Evolutionary conservation across 2,888 invertebrate genomes (phyloP).

Genomic region (Drosophila sordidula): DNA sequence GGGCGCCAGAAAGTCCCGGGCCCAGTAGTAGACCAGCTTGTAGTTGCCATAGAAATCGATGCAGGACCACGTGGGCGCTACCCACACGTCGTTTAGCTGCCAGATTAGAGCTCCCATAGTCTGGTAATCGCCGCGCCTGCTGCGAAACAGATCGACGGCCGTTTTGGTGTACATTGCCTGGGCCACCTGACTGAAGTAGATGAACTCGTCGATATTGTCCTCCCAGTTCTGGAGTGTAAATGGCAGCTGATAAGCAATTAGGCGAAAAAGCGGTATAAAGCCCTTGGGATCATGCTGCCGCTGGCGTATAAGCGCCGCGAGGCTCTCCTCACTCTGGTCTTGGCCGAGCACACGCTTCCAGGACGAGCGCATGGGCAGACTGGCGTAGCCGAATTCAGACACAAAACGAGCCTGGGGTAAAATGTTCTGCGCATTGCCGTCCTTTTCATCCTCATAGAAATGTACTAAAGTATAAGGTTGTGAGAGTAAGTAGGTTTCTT

Average conservation of each 20-base stretch:
- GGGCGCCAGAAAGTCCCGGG: slow-evolving; percentile 92
- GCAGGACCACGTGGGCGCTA: slow-evolving; percentile 97
- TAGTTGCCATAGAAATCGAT: slow-evolving; percentile 88
- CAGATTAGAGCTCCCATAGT: slow-evolving; percentile 99
- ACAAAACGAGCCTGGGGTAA: slow-evolving; percentile 94
- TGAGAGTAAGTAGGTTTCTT: too few species aligned
- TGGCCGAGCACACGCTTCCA: slow-evolving; percentile 87
- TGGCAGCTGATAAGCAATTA: slow-evolving; percentile 88
- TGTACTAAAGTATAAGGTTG: slow-evolving; percentile 87
- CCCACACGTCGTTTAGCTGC: slow-evolving; percentile 99
- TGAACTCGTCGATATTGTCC: slow-evolving; percentile 88
- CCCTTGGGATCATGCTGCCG: slow-evolving; percentile 95
- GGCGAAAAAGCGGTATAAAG: slow-evolving; percentile 87
- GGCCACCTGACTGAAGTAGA: slow-evolving; percentile 94
- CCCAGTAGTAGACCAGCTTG: slow-evolving; percentile 91
- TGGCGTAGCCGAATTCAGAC: slow-evolving; percentile 98
- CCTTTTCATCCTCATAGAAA: slow-evolving; percentile 92
- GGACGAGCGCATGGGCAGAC: slow-evolving; percentile 91
- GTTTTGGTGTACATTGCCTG: slow-evolving; percentile 95
- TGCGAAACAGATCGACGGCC: slow-evolving; percentile 93
- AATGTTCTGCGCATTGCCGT: slow-evolving; percentile 91
- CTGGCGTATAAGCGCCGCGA: slow-evolving; percentile 89
- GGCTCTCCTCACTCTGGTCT: slow-evolving; percentile 83
- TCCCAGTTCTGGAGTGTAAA: slow-evolving; percentile 86
- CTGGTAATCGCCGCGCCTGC: slow-evolving; percentile 78